phyloP scores from a whole-genome alignment of 2,797 vertebrate species.

The Oryzias sinensis region DNA sequence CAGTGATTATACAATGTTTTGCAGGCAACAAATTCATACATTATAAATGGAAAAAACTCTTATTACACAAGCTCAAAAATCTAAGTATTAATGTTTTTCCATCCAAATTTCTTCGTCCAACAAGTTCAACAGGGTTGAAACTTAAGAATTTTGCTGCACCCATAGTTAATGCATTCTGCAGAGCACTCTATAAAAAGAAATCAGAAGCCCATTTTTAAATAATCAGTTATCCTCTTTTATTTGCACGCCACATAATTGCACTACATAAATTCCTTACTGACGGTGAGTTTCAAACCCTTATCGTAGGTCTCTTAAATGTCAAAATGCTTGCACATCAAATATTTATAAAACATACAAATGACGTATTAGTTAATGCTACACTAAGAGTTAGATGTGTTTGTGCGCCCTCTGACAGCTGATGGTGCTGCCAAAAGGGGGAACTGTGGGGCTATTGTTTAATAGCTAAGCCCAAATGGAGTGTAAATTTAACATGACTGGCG shows the following conservation, averaged over 20 bases:
- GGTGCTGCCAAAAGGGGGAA: constrained; percentile 26
- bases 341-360: constrained; percentile 14
- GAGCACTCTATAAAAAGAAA: too few relatives aligned
- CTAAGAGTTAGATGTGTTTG: constrained; percentile 23
- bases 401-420: constrained; percentile 15
- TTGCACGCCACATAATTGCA: not conserved
- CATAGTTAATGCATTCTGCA: too few relatives aligned
- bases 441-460: constrained; percentile 39
- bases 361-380: constrained; percentile 12
- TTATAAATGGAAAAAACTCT: too few relatives aligned
- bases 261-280: not conserved
- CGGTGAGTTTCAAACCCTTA: constrained; percentile 2
- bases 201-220: not conserved
- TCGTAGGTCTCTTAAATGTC: constrained; percentile 8
- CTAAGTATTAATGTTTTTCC: too few relatives aligned
- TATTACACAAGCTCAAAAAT: too few relatives aligned
- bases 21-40: too few relatives aligned
- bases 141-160: too few relatives aligned
- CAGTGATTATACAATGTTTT: too few relatives aligned
- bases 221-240: not conserved
- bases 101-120: too few relatives aligned
- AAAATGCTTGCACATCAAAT: constrained; percentile 8
- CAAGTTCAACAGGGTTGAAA: too few relatives aligned
- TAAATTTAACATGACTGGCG: constrained; percentile 48
- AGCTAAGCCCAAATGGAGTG: constrained; percentile 43